Evolutionary conservation across 2,888 invertebrate species (phyloP).

Genomic region (Nymphalis c-album): DNA sequence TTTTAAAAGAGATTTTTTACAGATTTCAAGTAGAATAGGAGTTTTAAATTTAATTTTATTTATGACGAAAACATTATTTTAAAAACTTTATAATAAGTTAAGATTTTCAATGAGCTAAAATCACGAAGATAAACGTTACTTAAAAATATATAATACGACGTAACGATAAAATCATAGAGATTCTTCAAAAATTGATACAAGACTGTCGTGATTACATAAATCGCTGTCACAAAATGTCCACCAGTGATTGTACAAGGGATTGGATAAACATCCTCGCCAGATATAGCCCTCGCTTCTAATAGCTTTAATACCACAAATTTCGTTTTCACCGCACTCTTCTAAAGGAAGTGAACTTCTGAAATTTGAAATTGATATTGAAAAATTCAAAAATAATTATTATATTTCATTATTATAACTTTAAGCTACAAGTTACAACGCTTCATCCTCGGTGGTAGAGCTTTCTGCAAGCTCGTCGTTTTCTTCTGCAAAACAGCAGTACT

Average conservation of each 20-base stretch:
- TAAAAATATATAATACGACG: no score
- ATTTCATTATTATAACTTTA: no score
- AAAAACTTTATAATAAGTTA: neutral
- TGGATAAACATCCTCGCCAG: slow-evolving; percentile 65
- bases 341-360: slow-evolving; percentile 54
- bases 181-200: slow-evolving; percentile 54
- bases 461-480: no score
- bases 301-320: slow-evolving; percentile 63
- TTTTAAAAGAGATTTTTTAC: slow-evolving; percentile 46
- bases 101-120: neutral
- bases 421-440: no score
- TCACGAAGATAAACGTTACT: neutral
- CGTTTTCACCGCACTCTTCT: slow-evolving; percentile 55
- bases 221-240: slow-evolving; percentile 59
- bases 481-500: no score
- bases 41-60: slow-evolving; percentile 11
- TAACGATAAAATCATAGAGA: neutral
- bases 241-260: slow-evolving; percentile 67
- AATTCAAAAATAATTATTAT: no score
- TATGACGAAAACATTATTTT: neutral
- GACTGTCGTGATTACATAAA: slow-evolving; percentile 59
- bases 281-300: slow-evolving; percentile 58
- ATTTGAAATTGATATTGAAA: slow-evolving; percentile 28
- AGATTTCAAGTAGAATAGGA: slow-evolving; percentile 31
- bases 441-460: no score